These are phyloP conservation scores for Phylloscopus collybita DNA, from an alignment of 2,797 vertebrate genomes.

Conservation along the genomic window DNA sequence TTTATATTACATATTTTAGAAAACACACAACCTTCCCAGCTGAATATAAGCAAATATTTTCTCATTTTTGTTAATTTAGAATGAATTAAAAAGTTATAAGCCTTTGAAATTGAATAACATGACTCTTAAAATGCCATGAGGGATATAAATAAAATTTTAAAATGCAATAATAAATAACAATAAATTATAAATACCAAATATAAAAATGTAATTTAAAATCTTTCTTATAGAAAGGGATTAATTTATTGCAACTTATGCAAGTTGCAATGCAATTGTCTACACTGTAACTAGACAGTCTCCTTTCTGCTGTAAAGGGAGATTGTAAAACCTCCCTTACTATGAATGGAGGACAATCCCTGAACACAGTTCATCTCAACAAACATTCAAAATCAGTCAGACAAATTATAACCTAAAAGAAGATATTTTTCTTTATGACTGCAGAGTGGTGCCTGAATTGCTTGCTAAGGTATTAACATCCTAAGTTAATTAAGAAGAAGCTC, in stretches of 20 bases:
- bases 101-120: neutral
- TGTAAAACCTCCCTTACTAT: neutral
- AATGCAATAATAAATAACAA: neutral
- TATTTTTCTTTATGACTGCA: neutral
- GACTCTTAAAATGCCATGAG: neutral
- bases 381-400: neutral
- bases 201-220: neutral
- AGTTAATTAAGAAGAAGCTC: constrained; percentile 5
- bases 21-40: constrained; percentile 54
- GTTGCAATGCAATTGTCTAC: neutral
- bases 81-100: constrained; percentile 2
- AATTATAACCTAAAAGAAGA: neutral
- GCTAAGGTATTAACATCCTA: neutral
- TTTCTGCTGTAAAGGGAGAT: neutral
- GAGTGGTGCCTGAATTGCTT: neutral
- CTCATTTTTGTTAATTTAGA: constrained; percentile 48
- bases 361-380: neutral
- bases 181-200: neutral
- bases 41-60: constrained; percentile 42
- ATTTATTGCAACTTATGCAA: neutral
- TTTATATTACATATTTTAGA: constrained; percentile 4
- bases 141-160: neutral
- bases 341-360: neutral
- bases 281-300: neutral
- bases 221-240: neutral